These are phyloP conservation scores for Drosophila quinaria DNA, from an alignment of 2,888 invertebrate species.

Conservation along the genomic window DNA sequence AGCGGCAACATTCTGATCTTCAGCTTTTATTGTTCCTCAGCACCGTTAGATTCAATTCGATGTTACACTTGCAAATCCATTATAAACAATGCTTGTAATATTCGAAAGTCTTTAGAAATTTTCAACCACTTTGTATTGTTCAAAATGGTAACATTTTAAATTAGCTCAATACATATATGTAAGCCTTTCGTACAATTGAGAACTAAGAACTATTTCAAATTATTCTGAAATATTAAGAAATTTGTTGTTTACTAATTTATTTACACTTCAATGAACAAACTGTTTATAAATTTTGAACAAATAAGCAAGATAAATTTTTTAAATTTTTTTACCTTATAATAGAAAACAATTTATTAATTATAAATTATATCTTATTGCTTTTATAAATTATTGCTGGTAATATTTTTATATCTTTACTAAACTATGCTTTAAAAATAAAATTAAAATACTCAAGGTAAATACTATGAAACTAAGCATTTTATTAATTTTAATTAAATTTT, in stretches of 20 bases:
- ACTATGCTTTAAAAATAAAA: too few relatives aligned
- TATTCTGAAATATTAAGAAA: neutral
- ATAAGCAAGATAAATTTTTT: neutral
- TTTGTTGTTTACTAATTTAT: neutral
- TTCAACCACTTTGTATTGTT: constrained; percentile 1
- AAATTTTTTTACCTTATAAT: neutral
- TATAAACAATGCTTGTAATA: constrained; percentile 11
- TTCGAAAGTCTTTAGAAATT: constrained; percentile 10
- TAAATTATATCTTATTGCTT: too few relatives aligned
- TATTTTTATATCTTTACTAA: too few relatives aligned
- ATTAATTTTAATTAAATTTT: too few relatives aligned
- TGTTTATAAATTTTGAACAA: neutral
- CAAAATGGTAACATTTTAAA: neutral
- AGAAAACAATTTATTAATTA: too few relatives aligned
- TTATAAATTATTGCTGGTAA: too few relatives aligned
- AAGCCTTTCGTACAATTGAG: neutral
- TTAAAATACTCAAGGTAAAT: too few relatives aligned
- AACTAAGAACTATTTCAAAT: neutral
- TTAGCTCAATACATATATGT: neutral
- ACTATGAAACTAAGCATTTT: too few relatives aligned
- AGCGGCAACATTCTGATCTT: constrained; percentile 64
- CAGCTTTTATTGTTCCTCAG: constrained; percentile 58
- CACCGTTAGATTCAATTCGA: constrained; percentile 62
- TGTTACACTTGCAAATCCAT: constrained; percentile 55
- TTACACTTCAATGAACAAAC: neutral